Evolutionary conservation across 2,888 invertebrate species (phyloP).

Genomic region (Zhengitettix transpicula): DNA sequence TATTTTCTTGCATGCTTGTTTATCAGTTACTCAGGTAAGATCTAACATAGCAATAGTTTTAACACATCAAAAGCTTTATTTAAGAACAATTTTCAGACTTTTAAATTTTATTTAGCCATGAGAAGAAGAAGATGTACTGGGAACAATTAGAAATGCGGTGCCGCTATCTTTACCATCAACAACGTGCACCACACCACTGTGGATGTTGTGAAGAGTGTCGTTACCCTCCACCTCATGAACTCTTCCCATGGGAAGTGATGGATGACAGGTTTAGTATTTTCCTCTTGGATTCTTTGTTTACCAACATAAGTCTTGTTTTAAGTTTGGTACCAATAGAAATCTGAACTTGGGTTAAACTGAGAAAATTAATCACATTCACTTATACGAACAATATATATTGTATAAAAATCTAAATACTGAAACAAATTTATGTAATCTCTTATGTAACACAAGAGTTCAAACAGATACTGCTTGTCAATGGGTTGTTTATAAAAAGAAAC

Average conservation of each 20-base stretch:
- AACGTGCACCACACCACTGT: conserved; percentile 26
- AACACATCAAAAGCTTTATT: background rate
- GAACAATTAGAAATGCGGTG: conserved; percentile 75
- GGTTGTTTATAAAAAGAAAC: background rate
- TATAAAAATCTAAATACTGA: background rate
- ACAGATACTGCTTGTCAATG: background rate
- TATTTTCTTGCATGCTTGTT: conserved; percentile 82
- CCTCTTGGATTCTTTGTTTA: background rate
- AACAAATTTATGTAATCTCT: background rate
- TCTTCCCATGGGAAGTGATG: conserved; percentile 38
- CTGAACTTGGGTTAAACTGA: too few relatives aligned
- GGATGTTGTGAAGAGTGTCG: conserved; percentile 58
- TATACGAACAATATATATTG: background rate
- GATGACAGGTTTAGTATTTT: conserved; percentile 23
- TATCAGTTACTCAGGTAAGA: conserved; percentile 65
- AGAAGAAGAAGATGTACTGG: conserved; percentile 91
- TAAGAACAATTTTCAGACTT: background rate
- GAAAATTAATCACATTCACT: too few relatives aligned
- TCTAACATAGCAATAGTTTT: background rate
- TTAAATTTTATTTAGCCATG: conserved; percentile 43
- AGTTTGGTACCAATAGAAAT: too few relatives aligned
- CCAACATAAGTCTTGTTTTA: background rate
- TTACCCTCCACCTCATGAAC: conserved; percentile 33
- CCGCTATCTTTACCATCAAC: conserved; percentile 55
- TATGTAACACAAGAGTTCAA: background rate